Evolutionary conservation across 2,888 invertebrate genomes (phyloP).

Genomic region (Stenichneumon culpator): DNA sequence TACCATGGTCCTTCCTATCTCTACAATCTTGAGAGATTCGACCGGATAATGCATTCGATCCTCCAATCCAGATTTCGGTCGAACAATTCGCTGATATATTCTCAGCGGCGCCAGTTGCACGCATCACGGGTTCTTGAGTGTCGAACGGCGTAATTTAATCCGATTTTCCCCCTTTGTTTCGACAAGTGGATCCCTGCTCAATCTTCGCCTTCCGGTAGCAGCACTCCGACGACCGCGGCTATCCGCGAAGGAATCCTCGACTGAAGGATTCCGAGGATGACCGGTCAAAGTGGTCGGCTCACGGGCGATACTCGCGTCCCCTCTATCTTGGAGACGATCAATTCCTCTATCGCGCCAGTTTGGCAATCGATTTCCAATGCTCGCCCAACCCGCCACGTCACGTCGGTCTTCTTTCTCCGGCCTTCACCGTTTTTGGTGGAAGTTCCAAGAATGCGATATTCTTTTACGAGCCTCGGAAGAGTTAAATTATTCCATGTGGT

Average conservation of each 20-base stretch:
- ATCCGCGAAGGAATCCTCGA: slow-evolving; percentile 37
- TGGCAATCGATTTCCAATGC: slow-evolving; percentile 20
- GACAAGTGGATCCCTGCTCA: slow-evolving; percentile 37
- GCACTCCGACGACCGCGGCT: neutral
- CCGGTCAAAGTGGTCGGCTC: slow-evolving; percentile 48
- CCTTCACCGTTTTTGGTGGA: neutral
- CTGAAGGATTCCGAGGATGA: slow-evolving; percentile 51
- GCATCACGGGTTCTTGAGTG: slow-evolving; percentile 16
- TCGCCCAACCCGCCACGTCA: neutral
- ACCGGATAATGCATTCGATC: neutral
- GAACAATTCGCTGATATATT: neutral
- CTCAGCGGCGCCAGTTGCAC: neutral
- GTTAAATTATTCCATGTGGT: slow-evolving; percentile 16
- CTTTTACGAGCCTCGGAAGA: neutral
- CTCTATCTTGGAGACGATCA: slow-evolving; percentile 1
- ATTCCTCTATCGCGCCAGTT: neutral
- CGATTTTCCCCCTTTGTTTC: slow-evolving; percentile 52
- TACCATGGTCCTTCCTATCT: neutral
- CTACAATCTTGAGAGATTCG: neutral
- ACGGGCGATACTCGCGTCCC: neutral
- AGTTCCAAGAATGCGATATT: neutral
- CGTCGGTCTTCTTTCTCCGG: neutral
- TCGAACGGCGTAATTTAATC: slow-evolving; percentile 54
- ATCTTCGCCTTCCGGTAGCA: slow-evolving; percentile 16
- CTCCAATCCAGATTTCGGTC: neutral